A percentile compares a stretch with the other conserved stretches of the same genome.
Conservation (phyloP, 2,797 vertebrate genomes). For the Periophthalmus magnuspinnatus region DNA sequence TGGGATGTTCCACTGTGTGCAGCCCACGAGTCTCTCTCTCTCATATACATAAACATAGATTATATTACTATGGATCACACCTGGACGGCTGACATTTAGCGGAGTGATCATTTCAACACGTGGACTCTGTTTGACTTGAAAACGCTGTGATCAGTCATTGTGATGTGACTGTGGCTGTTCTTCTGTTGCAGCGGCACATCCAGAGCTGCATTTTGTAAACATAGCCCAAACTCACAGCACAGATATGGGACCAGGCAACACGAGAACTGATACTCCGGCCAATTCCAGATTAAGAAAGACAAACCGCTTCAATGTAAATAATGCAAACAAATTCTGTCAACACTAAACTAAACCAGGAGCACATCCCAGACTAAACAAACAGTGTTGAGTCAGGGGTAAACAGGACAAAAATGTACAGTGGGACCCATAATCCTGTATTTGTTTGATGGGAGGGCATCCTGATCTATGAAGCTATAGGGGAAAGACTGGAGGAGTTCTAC, state of each 20-base stretch:
- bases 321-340: background rate
- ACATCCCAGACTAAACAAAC: background rate
- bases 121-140: slow-evolving; percentile 57
- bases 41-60: too few species aligned
- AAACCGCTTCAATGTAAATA: background rate
- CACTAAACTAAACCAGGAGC: background rate
- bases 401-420: background rate
- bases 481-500: background rate
- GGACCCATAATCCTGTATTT: background rate
- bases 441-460: background rate
- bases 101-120: slow-evolving; percentile 16
- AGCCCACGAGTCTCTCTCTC: background rate
- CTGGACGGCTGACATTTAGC: too few species aligned
- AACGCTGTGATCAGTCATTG: slow-evolving; percentile 52
- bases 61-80: too few species aligned
- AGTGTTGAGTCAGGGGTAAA: background rate
- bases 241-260: slow-evolving; percentile 47
- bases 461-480: background rate
- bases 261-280: slow-evolving; percentile 14
- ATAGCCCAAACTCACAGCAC: slow-evolving; percentile 49
- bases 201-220: slow-evolving; percentile 60
- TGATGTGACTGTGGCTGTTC: slow-evolving; percentile 39
- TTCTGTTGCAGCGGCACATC: slow-evolving; percentile 69
- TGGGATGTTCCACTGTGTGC: background rate
- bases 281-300: background rate